These are phyloP conservation scores for Sicus ferrugineus DNA, from an alignment of 2,888 invertebrate genomes.

Conservation along the genomic window DNA sequence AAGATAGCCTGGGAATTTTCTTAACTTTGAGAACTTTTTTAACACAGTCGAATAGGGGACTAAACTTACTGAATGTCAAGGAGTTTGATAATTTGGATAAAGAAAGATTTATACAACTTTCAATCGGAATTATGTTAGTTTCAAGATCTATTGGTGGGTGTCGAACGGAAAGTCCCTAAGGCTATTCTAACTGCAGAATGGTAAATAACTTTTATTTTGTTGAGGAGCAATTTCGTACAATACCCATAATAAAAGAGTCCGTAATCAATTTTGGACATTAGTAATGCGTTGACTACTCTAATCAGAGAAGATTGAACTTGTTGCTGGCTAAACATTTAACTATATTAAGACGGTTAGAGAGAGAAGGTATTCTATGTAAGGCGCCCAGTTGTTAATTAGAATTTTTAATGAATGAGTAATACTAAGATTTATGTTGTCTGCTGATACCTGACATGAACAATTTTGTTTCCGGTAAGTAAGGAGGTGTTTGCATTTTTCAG, in stretches of 20 bases:
- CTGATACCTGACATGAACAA: background rate
- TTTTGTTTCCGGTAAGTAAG: slow-evolving; percentile 25
- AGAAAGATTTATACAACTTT: slow-evolving; percentile 8
- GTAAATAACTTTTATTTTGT: slow-evolving; percentile 26
- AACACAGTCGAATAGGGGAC: background rate
- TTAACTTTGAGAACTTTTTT: background rate
- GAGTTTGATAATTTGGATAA: no score
- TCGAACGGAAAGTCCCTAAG: slow-evolving; percentile 29
- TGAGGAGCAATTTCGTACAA: slow-evolving; percentile 8
- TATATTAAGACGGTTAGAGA: background rate
- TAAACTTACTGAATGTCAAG: no score
- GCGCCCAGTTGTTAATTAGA: slow-evolving; percentile 10
- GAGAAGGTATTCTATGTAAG: background rate
- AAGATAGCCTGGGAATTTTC: background rate
- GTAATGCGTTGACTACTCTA: slow-evolving; percentile 19
- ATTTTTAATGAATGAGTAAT: slow-evolving; percentile 12
- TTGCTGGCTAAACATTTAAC: slow-evolving; percentile 34
- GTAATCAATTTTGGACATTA: slow-evolving; percentile 35
- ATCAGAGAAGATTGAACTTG: slow-evolving; percentile 25
- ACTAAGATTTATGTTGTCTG: background rate
- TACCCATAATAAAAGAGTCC: slow-evolving; percentile 27
- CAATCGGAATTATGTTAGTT: slow-evolving; percentile 11
- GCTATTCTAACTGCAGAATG: slow-evolving; percentile 26
- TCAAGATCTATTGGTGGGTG: slow-evolving; percentile 36
- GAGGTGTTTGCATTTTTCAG: slow-evolving; percentile 28